Conservation (phyloP, 1,140 invertebrate species). For the Penaeus chinensis region DNA sequence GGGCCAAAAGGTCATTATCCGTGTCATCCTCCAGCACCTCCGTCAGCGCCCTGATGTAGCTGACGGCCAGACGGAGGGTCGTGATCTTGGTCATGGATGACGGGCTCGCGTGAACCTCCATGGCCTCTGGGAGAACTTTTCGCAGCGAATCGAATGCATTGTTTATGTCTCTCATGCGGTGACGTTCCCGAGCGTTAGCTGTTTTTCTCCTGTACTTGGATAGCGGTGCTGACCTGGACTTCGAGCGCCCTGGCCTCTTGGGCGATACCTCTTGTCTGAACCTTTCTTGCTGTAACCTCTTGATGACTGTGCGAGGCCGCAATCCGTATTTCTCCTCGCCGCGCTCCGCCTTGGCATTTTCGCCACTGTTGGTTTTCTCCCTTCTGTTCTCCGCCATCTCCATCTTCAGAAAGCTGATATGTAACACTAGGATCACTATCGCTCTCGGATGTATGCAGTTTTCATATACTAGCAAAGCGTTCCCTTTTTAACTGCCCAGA, state of each 20-base stretch:
- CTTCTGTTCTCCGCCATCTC: too few species aligned
- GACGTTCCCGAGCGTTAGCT: constrained; percentile 86
- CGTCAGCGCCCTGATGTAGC: constrained; percentile 60
- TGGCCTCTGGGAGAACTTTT: constrained; percentile 23
- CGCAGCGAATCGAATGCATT: constrained; percentile 76
- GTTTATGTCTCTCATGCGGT: constrained; percentile 89
- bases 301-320: constrained; percentile 70
- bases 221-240: constrained; percentile 24
- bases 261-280: background rate
- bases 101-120: constrained; percentile 68
- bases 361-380: too few species aligned
- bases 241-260: background rate
- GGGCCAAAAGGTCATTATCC: background rate
- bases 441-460: too few species aligned
- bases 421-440: too few species aligned
- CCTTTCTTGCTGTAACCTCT: constrained; percentile 69
- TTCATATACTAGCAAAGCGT: too few species aligned
- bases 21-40: constrained; percentile 67
- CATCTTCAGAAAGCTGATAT: too few species aligned
- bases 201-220: constrained; percentile 86
- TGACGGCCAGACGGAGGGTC: constrained; percentile 28
- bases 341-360: background rate
- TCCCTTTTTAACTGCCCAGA: too few species aligned
- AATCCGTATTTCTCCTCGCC: constrained; percentile 69
- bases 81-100: constrained; percentile 36